Base-by-base conservation (phyloP, 2,888 invertebrate genomes). In the Caenorhabditis doughertyi region DNA sequence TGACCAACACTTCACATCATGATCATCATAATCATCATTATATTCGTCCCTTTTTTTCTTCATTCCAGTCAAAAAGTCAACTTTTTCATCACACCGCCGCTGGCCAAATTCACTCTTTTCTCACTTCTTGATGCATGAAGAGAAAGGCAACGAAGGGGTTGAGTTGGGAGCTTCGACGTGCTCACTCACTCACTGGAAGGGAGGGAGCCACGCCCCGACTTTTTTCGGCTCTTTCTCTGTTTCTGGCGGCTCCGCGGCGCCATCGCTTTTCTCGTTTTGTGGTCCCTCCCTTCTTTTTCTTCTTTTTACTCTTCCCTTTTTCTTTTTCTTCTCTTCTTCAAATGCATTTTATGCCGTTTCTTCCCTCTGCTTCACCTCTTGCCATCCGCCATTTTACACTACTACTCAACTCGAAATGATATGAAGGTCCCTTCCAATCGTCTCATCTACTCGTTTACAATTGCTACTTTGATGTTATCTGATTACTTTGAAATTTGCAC, bases 71-170 rank as follows among this genome's bases (percentile, higher is more conserved):
- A 51, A 65, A 65, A 47, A 65, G 42, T 47, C 53, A 39, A 51
- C 62, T 25, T 29, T 44, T 39, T 27, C 60, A 47, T 60, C 32
- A 29, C 72, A 42, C 44, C 60, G 51, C 73, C 73, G 47, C 62
- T 39, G 56, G 67, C 58, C 65, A 55, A 67, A 56, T 56, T 62
- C 47, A 42, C 53, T 25, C n/a, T 47, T 74, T 74, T 65, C 74
- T 67, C 65, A 67, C 74, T 65, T 64, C 58, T 74, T 64, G 65
- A 58, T 67, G 60, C 67, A 67, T 67, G 60, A 35, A 58, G 44
- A 25, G 56, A 35, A 44, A 51, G 18, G 62, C 25, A 23, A 25
- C 32, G 42, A 16, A 25, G 49, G 27, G 53, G 32, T 60, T 65
- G 74, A 39, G 65, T 58, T 72, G 23, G 39, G 23, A 42, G 51